Base-by-base conservation (phyloP, 2,888 invertebrate species). In the Pegoplata infirma region DNA sequence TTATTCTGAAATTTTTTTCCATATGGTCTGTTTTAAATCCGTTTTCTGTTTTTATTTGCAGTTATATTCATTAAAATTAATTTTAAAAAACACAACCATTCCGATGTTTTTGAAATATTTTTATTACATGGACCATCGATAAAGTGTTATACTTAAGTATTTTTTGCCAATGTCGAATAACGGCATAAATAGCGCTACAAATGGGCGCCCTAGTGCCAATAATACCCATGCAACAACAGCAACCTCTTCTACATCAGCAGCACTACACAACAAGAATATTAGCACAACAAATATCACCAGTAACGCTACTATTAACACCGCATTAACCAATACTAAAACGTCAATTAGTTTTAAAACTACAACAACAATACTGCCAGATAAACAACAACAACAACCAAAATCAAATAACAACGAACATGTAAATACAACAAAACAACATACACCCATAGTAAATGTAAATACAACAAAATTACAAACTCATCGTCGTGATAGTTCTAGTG, bases 111-210 rank as follows among this genome's bases (percentile, higher is more conserved):
- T 67, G 21, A 44, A 28, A 59, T 61, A 25, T 14, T 25, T 14
- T n/a, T 25, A 46, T 46, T 58, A 58, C 56, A 16, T 68, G 71
- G 53, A 75, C 71, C 79, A 72, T 75, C 75, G 75, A 75, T 79
- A 75, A 79, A 49, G 14, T n/a, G n/a, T 23, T 76, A 68, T 53
- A 73, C 47, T 63, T 46, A 56, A 72, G 66, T 68, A 75, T 56
- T 44, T 19, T 73, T 87, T 86, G 85, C 84, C 81, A 77, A 82
- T 84, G 87, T 87, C 88, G 82, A 86, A 84, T 81, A 87, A 85
- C 82, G 84, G 85, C 82, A 84, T 85, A 68, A 86, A 83, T 76
- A 87, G 82, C 82, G 84, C 85, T 85, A 85, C 84, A 67, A 82
- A 81, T 81, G 81, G 81, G 78, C 82, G 82, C 67, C 69, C 79